Conservation (phyloP, 2,888 invertebrate genomes). For the Clitarchus hookeri region DNA sequence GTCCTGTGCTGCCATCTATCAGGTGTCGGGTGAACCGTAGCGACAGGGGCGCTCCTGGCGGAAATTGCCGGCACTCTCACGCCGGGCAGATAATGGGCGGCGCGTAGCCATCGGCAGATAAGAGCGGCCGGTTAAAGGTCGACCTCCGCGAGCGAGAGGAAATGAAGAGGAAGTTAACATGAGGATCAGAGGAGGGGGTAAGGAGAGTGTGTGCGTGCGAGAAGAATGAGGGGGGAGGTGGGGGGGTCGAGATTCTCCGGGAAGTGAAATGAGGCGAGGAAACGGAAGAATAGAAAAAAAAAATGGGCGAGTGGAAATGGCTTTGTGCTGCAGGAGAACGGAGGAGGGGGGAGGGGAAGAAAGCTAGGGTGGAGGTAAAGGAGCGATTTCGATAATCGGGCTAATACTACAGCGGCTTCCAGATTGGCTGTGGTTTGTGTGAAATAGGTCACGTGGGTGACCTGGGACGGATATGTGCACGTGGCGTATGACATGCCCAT, state of each 20-base stretch:
- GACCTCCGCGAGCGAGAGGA: background rate
- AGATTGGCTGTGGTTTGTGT: background rate
- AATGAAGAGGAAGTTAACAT: slow-evolving; percentile 26
- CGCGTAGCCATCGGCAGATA: background rate
- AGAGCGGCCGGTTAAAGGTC: background rate
- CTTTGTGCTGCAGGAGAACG: background rate
- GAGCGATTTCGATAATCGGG: slow-evolving; percentile 15
- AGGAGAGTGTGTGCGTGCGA: background rate
- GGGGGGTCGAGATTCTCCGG: background rate
- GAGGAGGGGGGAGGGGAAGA: background rate
- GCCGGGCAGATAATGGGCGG: background rate
- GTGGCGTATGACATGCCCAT: no score
- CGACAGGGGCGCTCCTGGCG: background rate
- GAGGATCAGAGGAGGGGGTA: background rate
- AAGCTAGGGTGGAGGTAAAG: background rate
- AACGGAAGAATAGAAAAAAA: slow-evolving; percentile 16
- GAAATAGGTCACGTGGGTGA: background rate
- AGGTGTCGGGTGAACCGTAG: background rate
- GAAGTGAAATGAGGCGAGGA: slow-evolving; percentile 5
- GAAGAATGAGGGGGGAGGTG: background rate
- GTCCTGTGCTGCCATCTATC: background rate
- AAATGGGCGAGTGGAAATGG: background rate
- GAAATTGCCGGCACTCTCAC: background rate
- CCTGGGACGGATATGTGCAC: no score
- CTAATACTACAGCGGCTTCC: background rate